These are phyloP conservation scores for Tapera naevia DNA, from an alignment of 2,797 vertebrate species.

Conservation along the genomic window DNA sequence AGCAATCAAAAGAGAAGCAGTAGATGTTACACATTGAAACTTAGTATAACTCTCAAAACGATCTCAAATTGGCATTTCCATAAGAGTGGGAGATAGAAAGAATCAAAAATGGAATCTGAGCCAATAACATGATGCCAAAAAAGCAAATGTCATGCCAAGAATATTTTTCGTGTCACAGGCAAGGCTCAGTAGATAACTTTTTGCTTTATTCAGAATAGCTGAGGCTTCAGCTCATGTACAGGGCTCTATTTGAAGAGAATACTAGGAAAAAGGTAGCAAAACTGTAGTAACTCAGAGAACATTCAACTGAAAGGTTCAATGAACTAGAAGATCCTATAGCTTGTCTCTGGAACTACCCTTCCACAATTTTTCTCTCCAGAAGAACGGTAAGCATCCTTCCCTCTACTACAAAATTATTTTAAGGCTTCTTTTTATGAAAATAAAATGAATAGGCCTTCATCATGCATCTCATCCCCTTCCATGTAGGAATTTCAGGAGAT, in stretches of 20 bases:
- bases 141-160: constrained; percentile 19
- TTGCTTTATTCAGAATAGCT: background rate
- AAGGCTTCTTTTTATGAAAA: background rate
- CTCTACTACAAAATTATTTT: background rate
- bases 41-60: background rate
- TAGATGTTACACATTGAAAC: background rate
- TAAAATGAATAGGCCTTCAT: background rate
- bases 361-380: background rate
- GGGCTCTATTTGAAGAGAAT: background rate
- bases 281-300: background rate
- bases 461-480: background rate
- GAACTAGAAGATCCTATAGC: background rate
- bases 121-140: background rate
- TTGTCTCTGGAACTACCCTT: background rate
- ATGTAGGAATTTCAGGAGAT: background rate
- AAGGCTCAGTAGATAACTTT: background rate
- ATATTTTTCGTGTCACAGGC: background rate
- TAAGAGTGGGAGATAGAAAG: background rate
- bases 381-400: background rate
- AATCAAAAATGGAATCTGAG: constrained; percentile 2
- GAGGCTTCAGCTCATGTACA: background rate
- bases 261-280: background rate
- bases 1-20: background rate
- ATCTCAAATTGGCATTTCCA: background rate
- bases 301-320: background rate